Conservation (phyloP, 23 tunicate species). For the Oikopleura dioica region DNA sequence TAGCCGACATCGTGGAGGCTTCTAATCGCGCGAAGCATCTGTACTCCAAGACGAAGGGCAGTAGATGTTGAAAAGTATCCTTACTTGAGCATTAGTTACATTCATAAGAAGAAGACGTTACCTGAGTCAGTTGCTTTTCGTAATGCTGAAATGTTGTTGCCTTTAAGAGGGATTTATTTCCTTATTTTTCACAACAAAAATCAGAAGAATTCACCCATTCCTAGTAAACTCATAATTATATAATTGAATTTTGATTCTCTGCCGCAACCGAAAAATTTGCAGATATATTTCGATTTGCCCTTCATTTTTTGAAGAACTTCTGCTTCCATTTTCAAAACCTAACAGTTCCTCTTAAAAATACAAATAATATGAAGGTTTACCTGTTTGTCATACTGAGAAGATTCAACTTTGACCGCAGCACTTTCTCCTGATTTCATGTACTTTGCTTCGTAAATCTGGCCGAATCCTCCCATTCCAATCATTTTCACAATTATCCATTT, state of each 20-base stretch:
- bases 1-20: constrained; percentile 61
- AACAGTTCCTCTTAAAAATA: too few relatives aligned
- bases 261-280: constrained; percentile 78
- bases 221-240: constrained; percentile 80
- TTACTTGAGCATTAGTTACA: too few relatives aligned
- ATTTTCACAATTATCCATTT: too few relatives aligned
- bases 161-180: not conserved
- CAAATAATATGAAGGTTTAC: too few relatives aligned
- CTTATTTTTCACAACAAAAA: not conserved
- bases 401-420: constrained; percentile 82
- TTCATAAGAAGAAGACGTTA: too few relatives aligned
- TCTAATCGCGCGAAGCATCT: constrained; percentile 37
- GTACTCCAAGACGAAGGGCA: constrained; percentile 46
- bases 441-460: constrained; percentile 73
- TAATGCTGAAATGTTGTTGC: not conserved
- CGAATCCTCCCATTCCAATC: too few relatives aligned
- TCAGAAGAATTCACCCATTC: too few relatives aligned
- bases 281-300: constrained; percentile 62
- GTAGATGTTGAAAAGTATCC: too few relatives aligned
- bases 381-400: constrained; percentile 62
- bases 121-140: too few relatives aligned
- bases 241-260: constrained; percentile 58
- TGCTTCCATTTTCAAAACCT: constrained; percentile 93
- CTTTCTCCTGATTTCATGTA: constrained; percentile 50
- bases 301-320: constrained; percentile 68